Evolutionary conservation across 2,113 vertebrate genomes (phyloP).

Genomic region (Onychostoma macrolepis): DNA sequence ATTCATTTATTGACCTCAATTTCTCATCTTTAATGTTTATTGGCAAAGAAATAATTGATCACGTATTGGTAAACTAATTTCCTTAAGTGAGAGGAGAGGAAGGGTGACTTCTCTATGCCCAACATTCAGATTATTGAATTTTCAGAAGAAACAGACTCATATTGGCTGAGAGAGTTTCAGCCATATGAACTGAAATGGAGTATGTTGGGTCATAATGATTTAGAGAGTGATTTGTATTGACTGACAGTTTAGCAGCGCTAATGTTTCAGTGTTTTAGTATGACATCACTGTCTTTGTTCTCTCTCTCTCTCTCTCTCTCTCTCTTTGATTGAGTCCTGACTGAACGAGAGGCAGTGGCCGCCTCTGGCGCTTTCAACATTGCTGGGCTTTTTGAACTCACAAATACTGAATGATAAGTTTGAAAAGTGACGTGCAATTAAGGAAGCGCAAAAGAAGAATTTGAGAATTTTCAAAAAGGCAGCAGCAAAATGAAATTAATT

Average conservation of each 20-base stretch:
- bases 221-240: slow-evolving; percentile 38
- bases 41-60: slow-evolving; percentile 87
- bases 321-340: slow-evolving; percentile 36
- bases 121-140: slow-evolving; percentile 31
- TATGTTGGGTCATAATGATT: slow-evolving; percentile 22
- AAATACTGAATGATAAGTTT: slow-evolving; percentile 24
- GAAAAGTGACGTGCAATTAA: slow-evolving; percentile 27
- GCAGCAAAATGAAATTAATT: neutral
- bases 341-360: neutral
- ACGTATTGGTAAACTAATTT: slow-evolving; percentile 81
- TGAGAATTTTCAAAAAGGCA: neutral
- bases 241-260: slow-evolving; percentile 25
- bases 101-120: slow-evolving; percentile 2
- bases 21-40: slow-evolving; percentile 83
- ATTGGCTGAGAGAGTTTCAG: neutral
- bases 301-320: neutral
- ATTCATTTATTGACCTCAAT: slow-evolving; percentile 69
- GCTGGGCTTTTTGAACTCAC: slow-evolving; percentile 22
- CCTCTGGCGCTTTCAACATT: slow-evolving; percentile 13
- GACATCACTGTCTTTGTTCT: slow-evolving; percentile 38
- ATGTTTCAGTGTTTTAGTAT: slow-evolving; percentile 39
- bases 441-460: neutral
- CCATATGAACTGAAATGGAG: slow-evolving; percentile 29
- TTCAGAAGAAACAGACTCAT: neutral
- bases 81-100: slow-evolving; percentile 66